phyloP scores from a whole-genome alignment of 2,888 invertebrate genomes.

The Choreutis nemorana region DNA sequence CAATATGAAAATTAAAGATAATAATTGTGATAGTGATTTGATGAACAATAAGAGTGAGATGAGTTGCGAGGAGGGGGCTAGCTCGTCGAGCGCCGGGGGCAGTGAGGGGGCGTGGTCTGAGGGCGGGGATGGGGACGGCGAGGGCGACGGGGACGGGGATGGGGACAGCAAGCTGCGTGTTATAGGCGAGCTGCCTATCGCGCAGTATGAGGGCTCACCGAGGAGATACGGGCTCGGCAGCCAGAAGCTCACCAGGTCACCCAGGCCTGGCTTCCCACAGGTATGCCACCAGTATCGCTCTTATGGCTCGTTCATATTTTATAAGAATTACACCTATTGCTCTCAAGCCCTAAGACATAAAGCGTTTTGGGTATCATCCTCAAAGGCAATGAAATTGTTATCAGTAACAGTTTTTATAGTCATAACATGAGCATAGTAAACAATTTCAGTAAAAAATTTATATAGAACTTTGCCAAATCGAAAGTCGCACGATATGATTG shows the following conservation, averaged over 20 bases:
- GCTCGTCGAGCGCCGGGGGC: slow-evolving; percentile 40
- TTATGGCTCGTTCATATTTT: too few species aligned
- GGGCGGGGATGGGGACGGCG: slow-evolving; percentile 47
- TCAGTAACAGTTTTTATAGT: too few species aligned
- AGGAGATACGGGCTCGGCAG: slow-evolving; percentile 81
- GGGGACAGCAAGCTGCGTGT: slow-evolving; percentile 67
- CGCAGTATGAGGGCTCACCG: slow-evolving; percentile 92
- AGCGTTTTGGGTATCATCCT: too few species aligned
- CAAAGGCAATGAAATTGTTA: too few species aligned
- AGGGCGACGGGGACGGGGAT: slow-evolving; percentile 48
- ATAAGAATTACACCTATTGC: too few species aligned
- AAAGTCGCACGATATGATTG: too few species aligned
- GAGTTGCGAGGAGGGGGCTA: slow-evolving; percentile 40
- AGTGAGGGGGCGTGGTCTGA: slow-evolving; percentile 41
- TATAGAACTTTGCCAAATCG: too few species aligned
- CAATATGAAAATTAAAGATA: slow-evolving; percentile 58
- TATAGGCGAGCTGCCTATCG: slow-evolving; percentile 88
- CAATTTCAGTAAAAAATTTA: too few species aligned
- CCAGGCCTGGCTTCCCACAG: slow-evolving; percentile 90
- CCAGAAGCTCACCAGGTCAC: slow-evolving; percentile 76
- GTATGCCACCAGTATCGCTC: too few species aligned
- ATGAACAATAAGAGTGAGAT: slow-evolving; percentile 56
- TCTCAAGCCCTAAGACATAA: too few species aligned
- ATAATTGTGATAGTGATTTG: slow-evolving; percentile 58
- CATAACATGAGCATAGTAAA: too few species aligned